Evolutionary conservation across 2,797 vertebrate species (phyloP).

Genomic region (Allobates femoralis): DNA sequence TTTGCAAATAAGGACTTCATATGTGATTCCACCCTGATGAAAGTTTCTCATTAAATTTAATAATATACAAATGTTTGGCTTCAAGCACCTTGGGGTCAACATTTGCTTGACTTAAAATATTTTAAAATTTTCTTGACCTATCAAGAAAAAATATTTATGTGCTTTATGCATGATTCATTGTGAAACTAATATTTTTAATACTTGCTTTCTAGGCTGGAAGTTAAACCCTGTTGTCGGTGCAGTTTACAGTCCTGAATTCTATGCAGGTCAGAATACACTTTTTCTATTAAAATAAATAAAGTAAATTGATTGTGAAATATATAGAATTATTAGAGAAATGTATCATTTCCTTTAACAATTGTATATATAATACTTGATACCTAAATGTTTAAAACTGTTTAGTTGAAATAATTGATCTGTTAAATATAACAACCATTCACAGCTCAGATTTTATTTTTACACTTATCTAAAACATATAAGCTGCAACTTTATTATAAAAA

Average conservation of each 20-base stretch:
- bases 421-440: too few species aligned
- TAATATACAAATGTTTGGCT: neutral
- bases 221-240: conserved; percentile 97
- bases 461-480: too few species aligned
- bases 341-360: neutral
- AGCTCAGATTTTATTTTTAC: too few species aligned
- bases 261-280: conserved; percentile 87
- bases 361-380: neutral
- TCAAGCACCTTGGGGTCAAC: neutral
- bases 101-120: neutral
- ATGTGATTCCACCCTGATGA: neutral
- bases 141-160: neutral
- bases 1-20: too few species aligned
- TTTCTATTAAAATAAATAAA: neutral
- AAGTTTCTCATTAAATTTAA: neutral
- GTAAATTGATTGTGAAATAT: neutral
- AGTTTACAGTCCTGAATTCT: conserved; percentile 97
- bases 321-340: neutral
- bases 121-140: neutral
- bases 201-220: conserved; percentile 86
- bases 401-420: too few species aligned
- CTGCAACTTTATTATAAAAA: too few species aligned
- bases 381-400: neutral
- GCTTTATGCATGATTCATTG: neutral
- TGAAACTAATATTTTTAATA: neutral